Conservation (phyloP, 2,797 vertebrate species). For the Hyperoplus lanceolatus region DNA sequence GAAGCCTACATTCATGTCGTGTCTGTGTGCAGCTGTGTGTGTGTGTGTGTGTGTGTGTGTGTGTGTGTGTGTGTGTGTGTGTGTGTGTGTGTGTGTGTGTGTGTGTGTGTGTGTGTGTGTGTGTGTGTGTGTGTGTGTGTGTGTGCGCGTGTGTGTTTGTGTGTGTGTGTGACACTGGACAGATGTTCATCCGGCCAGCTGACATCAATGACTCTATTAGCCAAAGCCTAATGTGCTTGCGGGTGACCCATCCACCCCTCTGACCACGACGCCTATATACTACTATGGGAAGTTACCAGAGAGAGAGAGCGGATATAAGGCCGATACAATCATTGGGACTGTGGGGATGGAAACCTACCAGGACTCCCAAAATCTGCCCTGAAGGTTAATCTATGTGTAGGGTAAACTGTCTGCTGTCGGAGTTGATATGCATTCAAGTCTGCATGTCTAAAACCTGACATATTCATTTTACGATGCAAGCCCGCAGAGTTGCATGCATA, state of each 20-base stretch:
- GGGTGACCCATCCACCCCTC: background rate
- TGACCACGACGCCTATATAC: slow-evolving; percentile 18
- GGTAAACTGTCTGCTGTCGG: slow-evolving; percentile 38
- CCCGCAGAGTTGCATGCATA: background rate
- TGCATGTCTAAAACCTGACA: slow-evolving; percentile 37
- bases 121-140: background rate
- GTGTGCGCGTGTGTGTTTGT: background rate
- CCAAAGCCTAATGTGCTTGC: slow-evolving; percentile 26
- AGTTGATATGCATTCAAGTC: slow-evolving; percentile 43
- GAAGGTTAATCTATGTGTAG: slow-evolving; percentile 58
- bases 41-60: no score
- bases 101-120: background rate
- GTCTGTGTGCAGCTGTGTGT: no score
- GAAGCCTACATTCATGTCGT: no score
- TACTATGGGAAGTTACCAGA: slow-evolving; percentile 40
- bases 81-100: background rate
- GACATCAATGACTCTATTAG: slow-evolving; percentile 49
- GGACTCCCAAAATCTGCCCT: slow-evolving; percentile 35
- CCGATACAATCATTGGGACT: background rate
- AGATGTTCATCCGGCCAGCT: slow-evolving; percentile 70
- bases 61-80: background rate
- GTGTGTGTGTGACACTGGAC: slow-evolving; percentile 33
- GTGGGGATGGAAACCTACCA: slow-evolving; percentile 18
- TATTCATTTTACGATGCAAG: slow-evolving; percentile 27
- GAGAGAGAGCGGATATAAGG: slow-evolving; percentile 24